A percentile compares a stretch with the other conserved stretches of the same genome.
These are phyloP conservation scores for Trichechus manatus DNA, from an alignment of 2,113 vertebrate genomes.

Conservation along the genomic window DNA sequence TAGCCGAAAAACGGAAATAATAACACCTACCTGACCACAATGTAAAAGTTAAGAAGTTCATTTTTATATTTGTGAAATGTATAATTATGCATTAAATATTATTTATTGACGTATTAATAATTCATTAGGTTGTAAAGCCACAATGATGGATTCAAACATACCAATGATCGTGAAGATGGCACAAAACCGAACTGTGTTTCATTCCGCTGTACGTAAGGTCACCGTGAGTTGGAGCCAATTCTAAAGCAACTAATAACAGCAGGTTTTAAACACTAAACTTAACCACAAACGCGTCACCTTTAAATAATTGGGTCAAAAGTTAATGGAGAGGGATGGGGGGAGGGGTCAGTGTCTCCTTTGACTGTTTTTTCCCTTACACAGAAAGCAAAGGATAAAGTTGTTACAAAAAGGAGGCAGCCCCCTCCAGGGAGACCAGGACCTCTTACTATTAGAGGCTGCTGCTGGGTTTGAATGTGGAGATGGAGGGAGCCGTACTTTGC, in stretches of 20 bases:
- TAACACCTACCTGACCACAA: accelerated
- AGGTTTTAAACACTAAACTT: neutral
- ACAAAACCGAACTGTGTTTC: no score
- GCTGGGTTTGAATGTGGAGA: accelerated
- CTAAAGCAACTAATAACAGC: no score
- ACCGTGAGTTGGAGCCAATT: no score
- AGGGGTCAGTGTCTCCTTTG: accelerated
- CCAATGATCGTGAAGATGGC: no score
- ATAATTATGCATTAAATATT: accelerated
- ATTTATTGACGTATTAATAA: accelerated
- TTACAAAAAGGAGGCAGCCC: accelerated
- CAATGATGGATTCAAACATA: no score
- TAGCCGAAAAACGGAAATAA: neutral
- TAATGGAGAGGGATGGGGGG: neutral
- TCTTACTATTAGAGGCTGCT: accelerated
- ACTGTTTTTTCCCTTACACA: accelerated
- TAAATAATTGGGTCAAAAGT: accelerated
- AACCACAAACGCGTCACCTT: accelerated
- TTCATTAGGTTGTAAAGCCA: neutral
- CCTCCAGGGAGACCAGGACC: neutral
- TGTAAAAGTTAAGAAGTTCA: neutral
- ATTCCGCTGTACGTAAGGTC: no score
- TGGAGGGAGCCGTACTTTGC: accelerated
- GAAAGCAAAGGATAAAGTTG: accelerated
- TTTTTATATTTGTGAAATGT: neutral